These are phyloP conservation scores for Peromyscus eremicus DNA, from an alignment of 2,797 vertebrate genomes.

Conservation along the genomic window DNA sequence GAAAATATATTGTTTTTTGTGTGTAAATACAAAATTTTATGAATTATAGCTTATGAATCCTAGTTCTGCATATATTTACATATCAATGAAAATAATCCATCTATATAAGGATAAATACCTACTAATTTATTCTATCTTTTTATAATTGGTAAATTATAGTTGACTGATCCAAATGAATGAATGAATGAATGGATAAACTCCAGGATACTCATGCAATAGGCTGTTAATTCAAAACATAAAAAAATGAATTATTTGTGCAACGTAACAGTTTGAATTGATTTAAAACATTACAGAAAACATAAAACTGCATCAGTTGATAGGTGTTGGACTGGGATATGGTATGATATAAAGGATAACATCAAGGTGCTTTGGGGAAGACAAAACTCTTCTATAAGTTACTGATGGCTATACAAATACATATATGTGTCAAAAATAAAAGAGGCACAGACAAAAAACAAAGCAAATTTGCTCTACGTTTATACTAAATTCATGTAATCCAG, in stretches of 20 bases:
- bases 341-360: not conserved
- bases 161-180: not conserved
- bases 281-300: not conserved
- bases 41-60: not conserved
- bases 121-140: not conserved
- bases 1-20: not conserved
- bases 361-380: not conserved
- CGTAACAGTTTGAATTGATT: not conserved
- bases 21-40: not conserved
- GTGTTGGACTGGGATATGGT: too few relatives aligned
- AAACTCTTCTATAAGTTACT: too few relatives aligned
- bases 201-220: not conserved
- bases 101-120: not conserved
- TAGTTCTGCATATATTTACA: not conserved
- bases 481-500: not conserved
- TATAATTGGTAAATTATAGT: not conserved
- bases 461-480: not conserved
- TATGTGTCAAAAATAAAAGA: not conserved
- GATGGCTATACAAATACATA: not conserved
- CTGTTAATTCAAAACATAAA: not conserved
- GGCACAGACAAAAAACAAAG: not conserved
- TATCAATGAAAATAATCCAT: not conserved
- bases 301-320: not conserved
- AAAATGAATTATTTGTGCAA: not conserved
- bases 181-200: not conserved